phyloP scores from a whole-genome alignment of 2,797 vertebrate genomes.

The Leuciscus waleckii region DNA sequence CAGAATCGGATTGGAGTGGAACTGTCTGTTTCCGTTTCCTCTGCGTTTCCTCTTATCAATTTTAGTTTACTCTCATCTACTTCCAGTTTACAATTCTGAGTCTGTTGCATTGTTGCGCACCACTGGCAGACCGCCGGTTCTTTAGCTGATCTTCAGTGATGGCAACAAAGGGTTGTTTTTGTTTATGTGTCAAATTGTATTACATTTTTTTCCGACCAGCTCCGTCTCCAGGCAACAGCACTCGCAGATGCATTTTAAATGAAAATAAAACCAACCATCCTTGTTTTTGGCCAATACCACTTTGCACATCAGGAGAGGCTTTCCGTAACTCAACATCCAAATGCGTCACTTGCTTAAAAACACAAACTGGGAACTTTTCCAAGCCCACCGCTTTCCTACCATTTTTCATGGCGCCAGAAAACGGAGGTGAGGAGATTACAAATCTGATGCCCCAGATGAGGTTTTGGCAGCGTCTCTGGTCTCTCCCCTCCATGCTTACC shows the following conservation, averaged over 20 bases:
- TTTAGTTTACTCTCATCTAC: conserved; percentile 36
- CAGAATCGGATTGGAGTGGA: conserved; percentile 51
- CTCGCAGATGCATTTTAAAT: conserved; percentile 28
- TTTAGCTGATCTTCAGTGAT: conserved; percentile 8
- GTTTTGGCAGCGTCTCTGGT: not conserved
- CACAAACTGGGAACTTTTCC: conserved; percentile 30
- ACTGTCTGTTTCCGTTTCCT: conserved; percentile 35
- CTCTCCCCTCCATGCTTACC: conserved; percentile 20
- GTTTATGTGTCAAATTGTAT: conserved; percentile 18
- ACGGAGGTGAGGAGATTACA: conserved; percentile 41
- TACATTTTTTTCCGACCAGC: not conserved
- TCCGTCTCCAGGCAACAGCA: conserved; percentile 32
- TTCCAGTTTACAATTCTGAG: conserved; percentile 12
- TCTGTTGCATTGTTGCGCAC: conserved; percentile 16
- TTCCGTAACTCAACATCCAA: not conserved
- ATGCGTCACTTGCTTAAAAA: not conserved
- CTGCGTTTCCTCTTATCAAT: conserved; percentile 39
- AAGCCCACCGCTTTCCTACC: conserved; percentile 4
- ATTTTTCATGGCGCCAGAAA: conserved; percentile 20
- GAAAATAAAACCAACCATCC: conserved; percentile 20
- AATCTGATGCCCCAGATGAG: conserved; percentile 37
- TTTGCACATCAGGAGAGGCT: conserved; percentile 15
- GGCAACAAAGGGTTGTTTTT: conserved; percentile 32
- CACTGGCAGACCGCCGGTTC: conserved; percentile 1
- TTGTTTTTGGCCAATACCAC: conserved; percentile 26